Evolutionary conservation across 2,888 invertebrate species (phyloP).

Genomic region (Brachypterus glaber): DNA sequence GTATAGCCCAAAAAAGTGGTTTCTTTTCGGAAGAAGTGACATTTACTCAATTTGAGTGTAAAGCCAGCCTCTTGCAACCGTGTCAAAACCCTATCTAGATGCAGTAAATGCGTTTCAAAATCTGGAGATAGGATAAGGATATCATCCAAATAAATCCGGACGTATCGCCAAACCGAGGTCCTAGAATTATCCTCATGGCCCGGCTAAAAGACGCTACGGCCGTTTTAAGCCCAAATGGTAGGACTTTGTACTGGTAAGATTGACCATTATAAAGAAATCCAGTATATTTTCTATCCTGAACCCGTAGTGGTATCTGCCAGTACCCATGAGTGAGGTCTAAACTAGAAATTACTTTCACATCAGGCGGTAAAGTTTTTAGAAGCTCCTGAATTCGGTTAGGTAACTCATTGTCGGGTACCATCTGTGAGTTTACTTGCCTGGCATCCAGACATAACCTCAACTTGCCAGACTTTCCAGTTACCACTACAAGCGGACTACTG

Average conservation of each 20-base stretch:
- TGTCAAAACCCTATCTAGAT: conserved; percentile 16
- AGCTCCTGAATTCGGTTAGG: conserved; percentile 15
- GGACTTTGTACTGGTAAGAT: conserved; percentile 17
- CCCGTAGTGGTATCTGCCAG: conserved; percentile 21
- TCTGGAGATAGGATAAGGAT: conserved; percentile 15
- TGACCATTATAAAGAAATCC: conserved; percentile 19
- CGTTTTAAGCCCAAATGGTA: conserved; percentile 18
- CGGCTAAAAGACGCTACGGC: conserved; percentile 16
- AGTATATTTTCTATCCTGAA: conserved; percentile 20
- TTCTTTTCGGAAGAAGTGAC: conserved; percentile 17
- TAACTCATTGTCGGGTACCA: conserved; percentile 13
- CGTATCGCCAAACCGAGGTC: conserved; percentile 13
- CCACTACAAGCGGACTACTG: too few relatives aligned
- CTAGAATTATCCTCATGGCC: conserved; percentile 16
- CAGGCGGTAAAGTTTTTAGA: conserved; percentile 16
- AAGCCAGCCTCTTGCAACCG: conserved; percentile 15
- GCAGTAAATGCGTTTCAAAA: conserved; percentile 15
- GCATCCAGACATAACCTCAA: conserved; percentile 11
- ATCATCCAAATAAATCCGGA: conserved; percentile 16
- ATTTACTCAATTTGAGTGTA: conserved; percentile 21
- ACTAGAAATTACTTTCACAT: conserved; percentile 15
- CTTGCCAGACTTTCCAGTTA: conserved; percentile 7
- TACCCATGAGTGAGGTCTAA: conserved; percentile 23
- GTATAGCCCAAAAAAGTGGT: conserved; percentile 21
- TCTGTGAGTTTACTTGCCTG: conserved; percentile 10